Evolutionary conservation across 2,113 vertebrate genomes (phyloP).

Genomic region (Psilopsiagon aurifrons): DNA sequence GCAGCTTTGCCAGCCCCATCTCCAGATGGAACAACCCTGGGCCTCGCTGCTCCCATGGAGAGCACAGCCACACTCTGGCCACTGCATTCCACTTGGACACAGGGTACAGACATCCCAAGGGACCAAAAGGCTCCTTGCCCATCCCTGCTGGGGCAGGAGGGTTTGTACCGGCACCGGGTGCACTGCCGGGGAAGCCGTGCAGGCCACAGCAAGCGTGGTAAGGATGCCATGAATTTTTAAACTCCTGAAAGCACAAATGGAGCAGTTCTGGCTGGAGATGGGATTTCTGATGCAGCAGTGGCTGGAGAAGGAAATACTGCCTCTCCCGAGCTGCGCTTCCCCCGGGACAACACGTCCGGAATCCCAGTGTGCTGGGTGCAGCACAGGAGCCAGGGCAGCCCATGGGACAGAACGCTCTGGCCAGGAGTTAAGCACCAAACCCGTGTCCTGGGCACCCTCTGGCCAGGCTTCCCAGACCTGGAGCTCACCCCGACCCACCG

Average conservation of each 20-base stretch:
- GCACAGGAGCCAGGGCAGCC: not conserved
- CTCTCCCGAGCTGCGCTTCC: not conserved
- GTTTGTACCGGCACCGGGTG: not conserved
- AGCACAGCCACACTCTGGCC: not conserved
- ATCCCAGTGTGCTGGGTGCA: rapidly evolving
- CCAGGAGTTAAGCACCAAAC: not conserved
- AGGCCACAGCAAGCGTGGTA: not conserved
- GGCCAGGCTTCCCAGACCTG: rapidly evolving
- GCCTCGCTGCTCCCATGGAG: not conserved
- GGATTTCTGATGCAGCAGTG: slow-evolving; percentile 57
- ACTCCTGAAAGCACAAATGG: slow-evolving; percentile 64
- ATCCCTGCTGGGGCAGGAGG: rapidly evolving
- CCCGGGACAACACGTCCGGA: not conserved
- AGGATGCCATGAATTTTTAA: slow-evolving; percentile 72
- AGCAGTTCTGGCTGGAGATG: slow-evolving; percentile 20
- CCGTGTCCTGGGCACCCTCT: rapidly evolving
- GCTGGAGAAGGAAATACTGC: slow-evolving; percentile 8
- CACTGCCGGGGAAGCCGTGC: not conserved
- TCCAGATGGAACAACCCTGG: rapidly evolving
- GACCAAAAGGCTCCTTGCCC: not conserved
- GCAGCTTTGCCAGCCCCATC: not conserved
- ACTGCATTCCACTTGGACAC: not conserved
- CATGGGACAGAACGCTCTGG: not conserved
- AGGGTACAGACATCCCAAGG: not conserved
- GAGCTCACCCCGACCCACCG: rapidly evolving